Evolutionary conservation across 2,113 vertebrate species (phyloP).

Genomic region (Ciconia maguari): DNA sequence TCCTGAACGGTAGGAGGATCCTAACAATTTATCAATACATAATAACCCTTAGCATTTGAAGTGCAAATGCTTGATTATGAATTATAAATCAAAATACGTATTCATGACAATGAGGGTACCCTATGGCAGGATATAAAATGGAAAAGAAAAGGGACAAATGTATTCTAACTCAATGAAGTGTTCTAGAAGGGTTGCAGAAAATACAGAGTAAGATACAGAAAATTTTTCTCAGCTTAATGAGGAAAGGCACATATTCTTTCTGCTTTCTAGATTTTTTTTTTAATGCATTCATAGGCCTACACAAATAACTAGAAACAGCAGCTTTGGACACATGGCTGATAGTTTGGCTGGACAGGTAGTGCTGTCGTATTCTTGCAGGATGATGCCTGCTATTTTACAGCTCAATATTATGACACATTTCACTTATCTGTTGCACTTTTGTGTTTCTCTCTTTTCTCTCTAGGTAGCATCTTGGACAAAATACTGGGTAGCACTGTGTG

Average conservation of each 20-base stretch:
- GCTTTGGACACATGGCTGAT: background rate
- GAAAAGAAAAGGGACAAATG: background rate
- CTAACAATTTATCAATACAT: background rate
- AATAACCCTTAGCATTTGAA: background rate
- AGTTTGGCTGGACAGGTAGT: background rate
- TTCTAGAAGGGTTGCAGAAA: background rate
- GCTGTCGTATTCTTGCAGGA: background rate
- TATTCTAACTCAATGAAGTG: background rate
- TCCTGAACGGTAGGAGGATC: background rate
- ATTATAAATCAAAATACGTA: background rate
- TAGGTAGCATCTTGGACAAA: conserved; percentile 98
- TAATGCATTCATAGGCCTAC: background rate
- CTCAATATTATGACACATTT: background rate
- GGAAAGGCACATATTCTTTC: background rate
- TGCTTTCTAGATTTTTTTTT: background rate
- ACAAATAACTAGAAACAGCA: background rate
- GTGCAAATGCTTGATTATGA: background rate
- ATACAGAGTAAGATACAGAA: background rate
- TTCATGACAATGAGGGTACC: background rate
- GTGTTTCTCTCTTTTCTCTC: background rate
- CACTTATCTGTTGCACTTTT: background rate
- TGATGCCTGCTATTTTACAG: background rate
- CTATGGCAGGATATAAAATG: background rate
- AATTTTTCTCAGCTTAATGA: background rate
- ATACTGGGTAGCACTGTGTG: conserved; percentile 95